Base-by-base conservation (phyloP, 2,888 invertebrate genomes). In the Melinopterus prodromus region DNA sequence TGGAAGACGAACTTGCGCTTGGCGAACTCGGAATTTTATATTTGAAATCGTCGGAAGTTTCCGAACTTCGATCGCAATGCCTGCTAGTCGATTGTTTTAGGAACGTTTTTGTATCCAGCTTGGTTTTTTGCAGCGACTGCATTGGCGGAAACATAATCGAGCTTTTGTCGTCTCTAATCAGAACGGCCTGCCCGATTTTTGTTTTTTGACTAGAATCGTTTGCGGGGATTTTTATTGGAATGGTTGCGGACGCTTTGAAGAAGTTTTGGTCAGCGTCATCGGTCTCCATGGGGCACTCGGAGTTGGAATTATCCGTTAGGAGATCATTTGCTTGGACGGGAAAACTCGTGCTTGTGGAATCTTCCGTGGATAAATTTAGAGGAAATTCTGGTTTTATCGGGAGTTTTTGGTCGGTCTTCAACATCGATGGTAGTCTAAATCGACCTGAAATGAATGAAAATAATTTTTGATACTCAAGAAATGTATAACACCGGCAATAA, bases 171-270 rank as follows among this genome's bases (percentile, higher is more conserved):
- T 78, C 69, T 80, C 70, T 78, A 9, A 53, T 53, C 53, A 12
- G 53, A 53, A 53, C 5, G 1, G 53, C 7, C 5, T 53, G 53
- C 1, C 9, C 53, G 12, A 53, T 53, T 53, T 53, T 53, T 12
- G 53, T 9, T 81, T 92, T 90, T 79, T 93, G 93, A 85, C 93
- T 92, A 0, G 92, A 92, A 4, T 92, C 92, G 70, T 91, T 91
- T 0, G 92, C 91, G 12, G 16, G 12, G 14, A 15, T 70, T 36
- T 35, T 14, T 79, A 76, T 79, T 0, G 71, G 36, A 16, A 12
- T 16, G 6, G 74, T 74, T 35, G 37, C 36, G 35, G 35, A 37
- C 16, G 75, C 38, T n/a, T 75, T 26, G 26, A 16, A 76, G 16
- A 77, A 77, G 14, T 37, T 36, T 35, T 77, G 79, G 9, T 79